Base-by-base conservation (phyloP, 2,797 vertebrate species). In the Dryobates pubescens region DNA sequence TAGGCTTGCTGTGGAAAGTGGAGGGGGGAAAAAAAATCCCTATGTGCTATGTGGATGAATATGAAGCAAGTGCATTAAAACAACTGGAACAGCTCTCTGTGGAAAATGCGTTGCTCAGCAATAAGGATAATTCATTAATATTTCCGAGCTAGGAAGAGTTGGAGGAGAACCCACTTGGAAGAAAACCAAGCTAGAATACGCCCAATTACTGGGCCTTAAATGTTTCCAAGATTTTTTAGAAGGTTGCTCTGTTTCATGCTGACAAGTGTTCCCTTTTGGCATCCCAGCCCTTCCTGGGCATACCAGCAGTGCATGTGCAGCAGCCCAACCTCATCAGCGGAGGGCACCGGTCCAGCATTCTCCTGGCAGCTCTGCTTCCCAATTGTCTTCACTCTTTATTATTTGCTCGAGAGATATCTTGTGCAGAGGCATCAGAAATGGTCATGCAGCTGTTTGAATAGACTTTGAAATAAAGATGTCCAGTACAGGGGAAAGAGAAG, bases 171-270 rank as follows among this genome's bases (percentile, higher is more conserved):
- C 27, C 61, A 86, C 54, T 94, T 94, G 90, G 92, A 90, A 87
- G 63, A 27, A 70, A 78, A 69, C 53, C 95, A 93, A 86, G 30
- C 59, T 61, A 83, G 82, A 94, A 90, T 88, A 94, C 36, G 0
- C 92, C 86, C 90, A 94, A 94, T 92, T 94, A 92, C 79, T 89
- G 61, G 24, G 27, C 70, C 49, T 76, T 64, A 75, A 81, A 93
- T 34, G 77, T 49, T 96, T 96, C 93, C 94, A 95, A 94, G 92
- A 81, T 82, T 95, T 95, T 95, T 96, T 87, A 90, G 86, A 88
- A 89, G 8, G 82, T 85, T 94, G 61, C 2, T 7, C 73, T 86
- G 43, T 61, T 78, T 95, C 89, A 86, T 61, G 70, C 32, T 0
- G 27, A 87, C 47, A 53, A 93, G 65, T 78, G 86, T 72, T 96